A percentile compares a stretch with the other conserved stretches of the same genome.
Evolutionary conservation across 2,113 vertebrate genomes (phyloP).

Genomic region (Scartelaos histophorus): DNA sequence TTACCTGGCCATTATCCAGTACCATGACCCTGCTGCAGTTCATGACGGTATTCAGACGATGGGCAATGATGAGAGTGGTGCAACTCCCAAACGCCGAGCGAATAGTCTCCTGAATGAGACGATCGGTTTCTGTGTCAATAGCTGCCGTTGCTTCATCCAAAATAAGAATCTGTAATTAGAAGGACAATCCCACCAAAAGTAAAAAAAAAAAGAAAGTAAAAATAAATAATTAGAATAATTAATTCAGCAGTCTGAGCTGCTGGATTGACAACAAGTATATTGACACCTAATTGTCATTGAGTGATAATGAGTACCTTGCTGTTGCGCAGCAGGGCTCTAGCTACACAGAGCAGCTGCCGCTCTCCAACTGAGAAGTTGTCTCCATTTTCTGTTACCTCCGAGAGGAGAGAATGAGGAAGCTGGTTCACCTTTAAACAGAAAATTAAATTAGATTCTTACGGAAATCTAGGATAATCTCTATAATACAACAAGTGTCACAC

Average conservation of each 20-base stretch:
- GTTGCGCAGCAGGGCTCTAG: constrained; percentile 80
- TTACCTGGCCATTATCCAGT: constrained; percentile 92
- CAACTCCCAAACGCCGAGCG: constrained; percentile 87
- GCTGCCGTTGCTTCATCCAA: constrained; percentile 96
- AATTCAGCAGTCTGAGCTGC: background rate
- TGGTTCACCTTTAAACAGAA: constrained; percentile 70
- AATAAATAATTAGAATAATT: background rate
- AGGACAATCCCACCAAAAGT: background rate
- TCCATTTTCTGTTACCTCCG: constrained; percentile 81
- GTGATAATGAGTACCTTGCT: constrained; percentile 76
- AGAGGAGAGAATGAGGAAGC: constrained; percentile 76
- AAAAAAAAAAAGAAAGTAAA: background rate
- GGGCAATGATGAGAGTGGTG: constrained; percentile 94
- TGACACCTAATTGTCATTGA: constrained; percentile 23
- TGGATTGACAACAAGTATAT: background rate
- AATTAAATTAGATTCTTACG: background rate
- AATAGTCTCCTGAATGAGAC: constrained; percentile 93
- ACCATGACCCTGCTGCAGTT: constrained; percentile 95
- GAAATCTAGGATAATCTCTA: background rate
- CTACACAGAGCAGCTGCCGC: constrained; percentile 80
- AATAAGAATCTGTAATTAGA: constrained; percentile 84
- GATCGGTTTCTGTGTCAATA: constrained; percentile 92
- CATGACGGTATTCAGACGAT: constrained; percentile 93
- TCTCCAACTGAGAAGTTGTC: constrained; percentile 85
- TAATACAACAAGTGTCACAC: constrained; percentile 28